Evolutionary conservation across 2,113 vertebrate species (phyloP), one percentile per base, ranked within the genome.

Genomic region (Apteryx mantelli): DNA sequence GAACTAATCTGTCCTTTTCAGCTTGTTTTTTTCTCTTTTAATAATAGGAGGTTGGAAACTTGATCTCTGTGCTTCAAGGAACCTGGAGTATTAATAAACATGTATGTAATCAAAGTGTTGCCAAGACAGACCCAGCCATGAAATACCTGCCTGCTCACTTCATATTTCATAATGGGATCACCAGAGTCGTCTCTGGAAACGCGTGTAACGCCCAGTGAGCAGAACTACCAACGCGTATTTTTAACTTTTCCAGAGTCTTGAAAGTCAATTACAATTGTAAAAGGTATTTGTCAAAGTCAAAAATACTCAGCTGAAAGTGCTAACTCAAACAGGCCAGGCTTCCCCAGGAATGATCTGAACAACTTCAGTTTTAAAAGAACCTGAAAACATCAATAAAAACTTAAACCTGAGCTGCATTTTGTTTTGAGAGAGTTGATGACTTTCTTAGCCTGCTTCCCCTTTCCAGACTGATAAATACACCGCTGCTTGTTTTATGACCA

Each of bases 1-100:
- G 96, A 97, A 97, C 93, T 96, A 95, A 97, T 97, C 92, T 89
- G 88, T 94, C 94, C 95, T 96, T 95, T 95, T 85, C 97, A 88
- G 64, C 81, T 95, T 96, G 89, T 55, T 93, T 97, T 94, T 95
- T 52, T 58, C 77, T 90, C 25, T 25, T 93, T 91, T 95, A 92
- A 91, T 90, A 98, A 92, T 22, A 84, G 92, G 91, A 95, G 93
- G 88, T 87, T 95, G n/a, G 86, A 97, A 97, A 96, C 85, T 86
- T 34, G 80, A 97, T 95, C 95, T 96, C 93, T 77, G 68, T 61
- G 88, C 11, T 95, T 90, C 82, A 44, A 84, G 89, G 88, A 97
- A 96, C 86, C 93, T 91, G 93, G 79, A 97, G 60, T 81, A 98
- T 95, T 98, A 97, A 97, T 92, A 97, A 96, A 63, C 36, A 92